Conservation (phyloP, 2,888 invertebrate species). For the Clepsis dumicolana region DNA sequence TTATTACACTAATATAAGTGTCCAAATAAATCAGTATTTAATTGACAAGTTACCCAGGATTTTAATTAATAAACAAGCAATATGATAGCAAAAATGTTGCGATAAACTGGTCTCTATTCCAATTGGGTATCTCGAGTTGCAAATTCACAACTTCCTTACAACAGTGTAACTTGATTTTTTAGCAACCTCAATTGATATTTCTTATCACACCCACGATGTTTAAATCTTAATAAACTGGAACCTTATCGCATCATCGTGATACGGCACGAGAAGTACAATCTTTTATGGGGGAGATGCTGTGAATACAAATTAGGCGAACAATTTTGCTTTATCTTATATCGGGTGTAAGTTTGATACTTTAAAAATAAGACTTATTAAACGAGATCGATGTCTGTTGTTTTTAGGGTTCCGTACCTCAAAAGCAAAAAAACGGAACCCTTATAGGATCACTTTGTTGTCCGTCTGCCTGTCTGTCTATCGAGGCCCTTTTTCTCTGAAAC, state of each 20-base stretch:
- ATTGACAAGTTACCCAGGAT: too few species aligned
- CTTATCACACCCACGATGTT: slow-evolving; percentile 37
- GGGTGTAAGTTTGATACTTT: slow-evolving; percentile 33
- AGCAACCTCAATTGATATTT: slow-evolving; percentile 35
- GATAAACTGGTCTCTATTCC: background rate
- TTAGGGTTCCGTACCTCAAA: too few species aligned
- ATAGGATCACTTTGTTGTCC: too few species aligned
- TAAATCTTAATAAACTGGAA: slow-evolving; percentile 58
- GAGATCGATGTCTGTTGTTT: background rate
- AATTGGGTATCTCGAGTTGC: background rate
- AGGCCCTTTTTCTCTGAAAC: too few species aligned
- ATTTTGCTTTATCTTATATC: slow-evolving; percentile 70
- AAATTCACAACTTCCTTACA: background rate
- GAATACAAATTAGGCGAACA: slow-evolving; percentile 76
- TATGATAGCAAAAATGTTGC: too few species aligned
- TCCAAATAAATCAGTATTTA: too few species aligned
- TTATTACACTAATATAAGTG: too few species aligned
- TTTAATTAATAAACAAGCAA: too few species aligned
- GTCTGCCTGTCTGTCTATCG: too few species aligned
- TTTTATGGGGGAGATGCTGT: slow-evolving; percentile 76
- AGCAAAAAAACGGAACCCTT: too few species aligned
- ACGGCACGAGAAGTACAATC: slow-evolving; percentile 77
- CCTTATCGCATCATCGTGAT: slow-evolving; percentile 70
- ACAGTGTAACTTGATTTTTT: slow-evolving; percentile 19
- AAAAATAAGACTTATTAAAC: slow-evolving; percentile 15